Conservation (phyloP, 1,140 invertebrate species). For the Ceratosolen fusciceps region DNA sequence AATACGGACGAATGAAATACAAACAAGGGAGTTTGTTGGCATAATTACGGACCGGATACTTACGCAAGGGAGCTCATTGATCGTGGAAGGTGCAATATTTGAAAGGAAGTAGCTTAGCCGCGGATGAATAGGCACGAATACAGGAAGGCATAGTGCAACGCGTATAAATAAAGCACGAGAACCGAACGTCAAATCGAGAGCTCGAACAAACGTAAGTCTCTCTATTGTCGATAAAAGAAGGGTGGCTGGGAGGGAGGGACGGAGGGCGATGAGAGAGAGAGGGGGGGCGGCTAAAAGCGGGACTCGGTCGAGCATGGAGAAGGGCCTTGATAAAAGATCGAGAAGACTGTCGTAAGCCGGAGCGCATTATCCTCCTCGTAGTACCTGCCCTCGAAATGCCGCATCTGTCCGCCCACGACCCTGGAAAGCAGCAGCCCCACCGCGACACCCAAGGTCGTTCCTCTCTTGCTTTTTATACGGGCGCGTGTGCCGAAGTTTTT, state of each 20-base stretch:
- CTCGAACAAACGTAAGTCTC: neutral
- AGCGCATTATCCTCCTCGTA: constrained; percentile 10
- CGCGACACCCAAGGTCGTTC: neutral
- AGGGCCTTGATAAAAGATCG: neutral
- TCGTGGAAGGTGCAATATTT: neutral
- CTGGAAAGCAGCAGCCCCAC: too few species aligned
- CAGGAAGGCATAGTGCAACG: neutral
- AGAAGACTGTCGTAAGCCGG: neutral
- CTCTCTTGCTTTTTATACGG: neutral
- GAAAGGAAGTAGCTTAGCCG: neutral
- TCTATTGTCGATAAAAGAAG: neutral
- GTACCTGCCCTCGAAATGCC: constrained; percentile 25
- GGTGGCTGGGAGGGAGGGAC: too few species aligned
- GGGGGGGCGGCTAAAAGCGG: neutral
- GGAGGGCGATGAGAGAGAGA: neutral
- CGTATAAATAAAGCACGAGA: neutral
- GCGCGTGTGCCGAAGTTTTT: neutral
- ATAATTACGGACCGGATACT: neutral
- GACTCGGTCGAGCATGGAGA: neutral
- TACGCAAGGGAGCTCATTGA: neutral
- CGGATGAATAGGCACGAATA: neutral
- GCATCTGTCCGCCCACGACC: constrained; percentile 6
- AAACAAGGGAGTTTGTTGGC: too few species aligned
- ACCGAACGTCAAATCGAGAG: constrained; percentile 18
- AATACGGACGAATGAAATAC: too few species aligned